Base-by-base conservation (phyloP, 2,888 invertebrate species). In the Onchidella celtica region DNA sequence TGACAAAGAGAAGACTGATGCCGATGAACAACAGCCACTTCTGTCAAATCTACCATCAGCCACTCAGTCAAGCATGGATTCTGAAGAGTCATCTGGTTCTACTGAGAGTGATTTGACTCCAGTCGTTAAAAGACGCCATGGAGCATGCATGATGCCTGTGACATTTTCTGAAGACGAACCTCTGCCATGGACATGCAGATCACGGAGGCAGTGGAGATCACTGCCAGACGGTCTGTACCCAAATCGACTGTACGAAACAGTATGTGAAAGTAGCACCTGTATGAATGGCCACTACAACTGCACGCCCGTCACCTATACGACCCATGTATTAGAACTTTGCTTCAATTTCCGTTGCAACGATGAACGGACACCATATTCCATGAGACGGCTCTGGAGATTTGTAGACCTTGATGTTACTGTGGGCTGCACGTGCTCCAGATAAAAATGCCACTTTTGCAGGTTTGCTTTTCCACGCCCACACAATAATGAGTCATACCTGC, bases 211-310 rank as follows among this genome's bases (percentile, higher is more conserved):
- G 57, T 83, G 83, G 83, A 69, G 74, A 21, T 47, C 61, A n/a
- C 80, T 83, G 27, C 74, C 66, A 17, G 80, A 77, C 47, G 29
- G 77, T 69, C 24, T 63, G 4, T 83, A 83, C 77, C 83, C 83
- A 24, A 70, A 55, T 36, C 70, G 80, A 2, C 21, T 83, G 17
- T 72, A 65, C 34, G 80, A 77, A 38, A 75, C 77, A 14, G 79
- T 77, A 47, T 83, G 83, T 66, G 73, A 80, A 57, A 75, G 73
- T 9, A 24, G 70, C 70, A 57, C 72, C 27, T 83, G 83, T 68
- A 69, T 57, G 76, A 59, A 72, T 40, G 83, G 80, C n/a, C 83
- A 83, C 73, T 83, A 55, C 77, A 79, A 80, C 76, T 83, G 83
- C 77, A 80, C 80, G 47, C 72, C 83, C 40, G 65, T 83, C 55